Evolutionary conservation across 1,140 invertebrate genomes (phyloP), one percentile per base, ranked within the genome.

Genomic region (Pachypeltis micranthus): DNA sequence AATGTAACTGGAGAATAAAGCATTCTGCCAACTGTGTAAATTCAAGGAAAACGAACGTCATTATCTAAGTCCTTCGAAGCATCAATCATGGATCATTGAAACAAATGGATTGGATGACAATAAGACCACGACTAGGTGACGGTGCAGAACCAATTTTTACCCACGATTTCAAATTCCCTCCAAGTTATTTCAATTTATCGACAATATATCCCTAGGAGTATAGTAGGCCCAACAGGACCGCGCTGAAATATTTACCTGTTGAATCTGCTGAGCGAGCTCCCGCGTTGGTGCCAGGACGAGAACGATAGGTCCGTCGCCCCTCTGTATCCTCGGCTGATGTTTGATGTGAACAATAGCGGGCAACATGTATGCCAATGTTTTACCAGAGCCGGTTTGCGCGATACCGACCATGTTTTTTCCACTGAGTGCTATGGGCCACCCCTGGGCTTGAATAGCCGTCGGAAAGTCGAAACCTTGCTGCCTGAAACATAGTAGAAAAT

Each of bases 361-460:
- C 19, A 81, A 63, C 34, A 78, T 79, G 66, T 81, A 76, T 28
- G 78, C 75, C 4, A 82, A 67, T 25, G 80, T 82, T 70, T 81
- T 81, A 66, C 80, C 81, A 34, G 84, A 85, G n/a, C 83, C 85
- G 27, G 85, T 87, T 67, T 86, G 85, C 3, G 88, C 86, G 67
- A 88, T 87, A 16, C 89, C 90, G 16, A 89, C 85, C 78, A 91
- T 79, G 71, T 93, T 88, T 66, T 84, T 74, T 2, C 90, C 90
- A 67, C 83, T 85, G 1, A 92, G 71, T 56, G 88, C 88, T 66
- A 91, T 87, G 1, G 88, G 88, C 87, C 88, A 91, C 14, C 85
- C 84, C 68, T 86, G 84, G 1, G 84, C 82, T 73, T 89, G 86
- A 70, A 89, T 92, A 19, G 86, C 79, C 55, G 88, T 91, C 10